Evolutionary conservation across 2,888 invertebrate species (phyloP).

Genomic region (Cerceris ruficornis): DNA sequence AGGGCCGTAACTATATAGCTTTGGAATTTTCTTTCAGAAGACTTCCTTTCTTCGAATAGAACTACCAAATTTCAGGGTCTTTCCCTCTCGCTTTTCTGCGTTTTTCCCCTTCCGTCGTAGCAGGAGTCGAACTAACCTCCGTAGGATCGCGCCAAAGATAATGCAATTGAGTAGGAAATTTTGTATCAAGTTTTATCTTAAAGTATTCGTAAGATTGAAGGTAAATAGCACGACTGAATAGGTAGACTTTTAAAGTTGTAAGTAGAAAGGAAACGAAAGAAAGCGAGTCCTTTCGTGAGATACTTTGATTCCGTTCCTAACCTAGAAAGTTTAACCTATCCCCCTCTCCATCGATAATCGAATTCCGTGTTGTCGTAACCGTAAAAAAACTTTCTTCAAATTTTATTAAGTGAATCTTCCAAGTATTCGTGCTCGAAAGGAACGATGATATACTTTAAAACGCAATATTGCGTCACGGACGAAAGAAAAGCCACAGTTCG

Average conservation of each 20-base stretch:
- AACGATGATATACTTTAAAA: too few species aligned
- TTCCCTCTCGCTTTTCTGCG: not conserved
- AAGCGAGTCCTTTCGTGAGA: not conserved
- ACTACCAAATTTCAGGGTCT: not conserved
- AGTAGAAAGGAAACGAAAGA: slow-evolving; percentile 1
- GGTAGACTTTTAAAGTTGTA: not conserved
- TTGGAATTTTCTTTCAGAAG: not conserved
- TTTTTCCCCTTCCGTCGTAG: too few species aligned
- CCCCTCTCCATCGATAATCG: not conserved
- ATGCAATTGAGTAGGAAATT: too few species aligned
- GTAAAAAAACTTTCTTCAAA: not conserved
- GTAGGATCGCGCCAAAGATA: too few species aligned
- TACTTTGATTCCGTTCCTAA: not conserved
- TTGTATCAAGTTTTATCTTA: not conserved
- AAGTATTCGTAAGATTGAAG: not conserved
- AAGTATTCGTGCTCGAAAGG: not conserved
- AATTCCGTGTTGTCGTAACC: not conserved
- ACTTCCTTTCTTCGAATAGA: not conserved
- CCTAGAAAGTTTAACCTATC: not conserved
- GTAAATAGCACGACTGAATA: not conserved
- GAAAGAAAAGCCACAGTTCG: not conserved
- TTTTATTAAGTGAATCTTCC: not conserved
- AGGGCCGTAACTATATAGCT: not conserved
- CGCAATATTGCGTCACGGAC: not conserved
- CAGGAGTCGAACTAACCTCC: too few species aligned